Conservation (phyloP, 2,113 vertebrate species). For the Gila orcuttii region DNA sequence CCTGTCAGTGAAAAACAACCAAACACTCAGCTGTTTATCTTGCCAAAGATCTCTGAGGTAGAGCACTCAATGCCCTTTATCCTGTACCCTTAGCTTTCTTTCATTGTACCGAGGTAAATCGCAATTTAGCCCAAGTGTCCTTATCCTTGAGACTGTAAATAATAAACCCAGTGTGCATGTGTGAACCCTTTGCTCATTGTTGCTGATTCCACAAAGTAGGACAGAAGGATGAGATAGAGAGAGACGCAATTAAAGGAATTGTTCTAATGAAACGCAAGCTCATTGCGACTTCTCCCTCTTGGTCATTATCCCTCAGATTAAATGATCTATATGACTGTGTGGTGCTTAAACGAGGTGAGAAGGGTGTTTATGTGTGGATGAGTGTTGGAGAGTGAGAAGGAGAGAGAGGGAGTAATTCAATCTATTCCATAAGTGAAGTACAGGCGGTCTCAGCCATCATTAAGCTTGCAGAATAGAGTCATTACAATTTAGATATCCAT, state of each 20-base stretch:
- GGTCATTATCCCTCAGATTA: slow-evolving; percentile 70
- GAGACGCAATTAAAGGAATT: slow-evolving; percentile 75
- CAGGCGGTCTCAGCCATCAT: slow-evolving; percentile 75
- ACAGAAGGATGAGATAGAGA: slow-evolving; percentile 62
- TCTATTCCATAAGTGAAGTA: slow-evolving; percentile 78
- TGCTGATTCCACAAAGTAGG: slow-evolving; percentile 58
- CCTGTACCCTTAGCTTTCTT: slow-evolving; percentile 27
- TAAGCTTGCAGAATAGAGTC: slow-evolving; percentile 75
- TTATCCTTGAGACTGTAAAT: slow-evolving; percentile 71
- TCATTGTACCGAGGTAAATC: slow-evolving; percentile 69
- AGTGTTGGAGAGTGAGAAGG: slow-evolving; percentile 60
- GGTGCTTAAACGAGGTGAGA: slow-evolving; percentile 62
- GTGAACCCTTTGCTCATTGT: slow-evolving; percentile 54
- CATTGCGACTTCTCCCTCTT: slow-evolving; percentile 68
- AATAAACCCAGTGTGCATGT: slow-evolving; percentile 70
- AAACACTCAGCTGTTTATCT: background rate
- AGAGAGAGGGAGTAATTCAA: slow-evolving; percentile 75
- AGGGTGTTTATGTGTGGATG: slow-evolving; percentile 70
- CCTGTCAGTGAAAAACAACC: background rate
- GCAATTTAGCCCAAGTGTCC: slow-evolving; percentile 68
- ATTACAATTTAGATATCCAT: slow-evolving; percentile 80
- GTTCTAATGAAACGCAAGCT: slow-evolving; percentile 72
- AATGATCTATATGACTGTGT: slow-evolving; percentile 72
- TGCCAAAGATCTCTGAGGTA: background rate
- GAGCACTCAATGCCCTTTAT: background rate